Evolutionary conservation across 2,888 invertebrate genomes (phyloP).

Genomic region (Colletes collaris): DNA sequence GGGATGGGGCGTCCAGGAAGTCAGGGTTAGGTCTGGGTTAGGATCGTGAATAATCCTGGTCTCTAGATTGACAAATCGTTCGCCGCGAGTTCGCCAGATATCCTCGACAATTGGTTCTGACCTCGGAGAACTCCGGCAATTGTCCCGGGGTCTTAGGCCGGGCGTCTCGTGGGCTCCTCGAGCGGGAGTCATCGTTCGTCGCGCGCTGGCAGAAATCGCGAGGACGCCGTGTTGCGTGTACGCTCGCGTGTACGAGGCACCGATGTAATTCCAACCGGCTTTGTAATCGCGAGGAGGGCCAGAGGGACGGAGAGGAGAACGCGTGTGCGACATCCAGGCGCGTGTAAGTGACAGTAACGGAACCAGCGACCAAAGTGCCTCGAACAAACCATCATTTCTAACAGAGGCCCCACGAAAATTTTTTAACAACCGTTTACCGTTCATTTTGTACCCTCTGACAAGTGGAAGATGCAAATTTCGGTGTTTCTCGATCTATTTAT

Average conservation of each 20-base stretch:
- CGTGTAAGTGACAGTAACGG: constrained; percentile 57
- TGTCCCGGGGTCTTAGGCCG: constrained; percentile 47
- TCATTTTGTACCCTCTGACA: too few species aligned
- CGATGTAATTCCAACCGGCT: constrained; percentile 66
- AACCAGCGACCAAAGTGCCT: neutral
- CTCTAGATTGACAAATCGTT: constrained; percentile 64
- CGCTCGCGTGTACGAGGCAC: constrained; percentile 39
- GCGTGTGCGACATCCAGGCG: constrained; percentile 42
- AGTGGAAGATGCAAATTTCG: too few species aligned
- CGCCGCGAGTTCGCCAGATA: constrained; percentile 48
- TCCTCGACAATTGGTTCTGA: constrained; percentile 61
- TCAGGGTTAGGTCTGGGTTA: neutral
- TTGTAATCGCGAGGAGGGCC: constrained; percentile 49
- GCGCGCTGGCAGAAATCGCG: constrained; percentile 52
- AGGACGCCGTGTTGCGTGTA: constrained; percentile 35
- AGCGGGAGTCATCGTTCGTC: constrained; percentile 47
- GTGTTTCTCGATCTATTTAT: too few species aligned
- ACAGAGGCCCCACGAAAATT: too few species aligned
- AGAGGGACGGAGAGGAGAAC: constrained; percentile 9
- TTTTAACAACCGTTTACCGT: too few species aligned
- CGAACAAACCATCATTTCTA: too few species aligned
- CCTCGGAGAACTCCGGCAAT: constrained; percentile 60
- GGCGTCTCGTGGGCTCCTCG: constrained; percentile 13
- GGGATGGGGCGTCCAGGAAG: constrained; percentile 31
- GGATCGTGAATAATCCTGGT: constrained; percentile 47